phyloP scores from a whole-genome alignment of 2,113 vertebrate genomes.

The Coturnix japonica region DNA sequence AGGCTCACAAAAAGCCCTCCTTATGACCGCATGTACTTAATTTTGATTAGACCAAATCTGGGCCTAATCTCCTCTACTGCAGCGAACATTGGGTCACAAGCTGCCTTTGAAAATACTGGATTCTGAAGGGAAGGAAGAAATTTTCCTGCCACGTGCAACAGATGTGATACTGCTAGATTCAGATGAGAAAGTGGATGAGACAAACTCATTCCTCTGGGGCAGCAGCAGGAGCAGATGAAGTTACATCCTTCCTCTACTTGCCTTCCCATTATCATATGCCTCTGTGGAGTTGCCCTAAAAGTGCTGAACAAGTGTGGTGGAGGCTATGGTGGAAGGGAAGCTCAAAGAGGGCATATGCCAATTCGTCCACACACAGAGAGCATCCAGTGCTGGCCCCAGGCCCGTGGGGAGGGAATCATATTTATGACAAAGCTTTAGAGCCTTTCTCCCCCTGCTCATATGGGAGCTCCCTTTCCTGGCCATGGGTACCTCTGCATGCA shows the following conservation, averaged over 20 bases:
- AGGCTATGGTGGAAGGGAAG: background rate
- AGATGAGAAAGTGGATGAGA: background rate
- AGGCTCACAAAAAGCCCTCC: background rate
- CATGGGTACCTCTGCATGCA: background rate
- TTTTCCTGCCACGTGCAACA: background rate
- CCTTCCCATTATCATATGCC: background rate
- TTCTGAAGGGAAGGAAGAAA: background rate
- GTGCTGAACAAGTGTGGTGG: background rate
- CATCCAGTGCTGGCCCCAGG: background rate
- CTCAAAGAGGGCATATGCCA: background rate
- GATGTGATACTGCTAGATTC: background rate
- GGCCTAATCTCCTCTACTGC: background rate
- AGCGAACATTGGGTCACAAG: background rate
- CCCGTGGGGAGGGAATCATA: background rate
- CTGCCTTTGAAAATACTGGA: background rate
- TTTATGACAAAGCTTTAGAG: background rate
- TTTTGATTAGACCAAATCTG: background rate
- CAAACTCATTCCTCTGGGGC: background rate
- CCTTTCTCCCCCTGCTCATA: rapidly evolving
- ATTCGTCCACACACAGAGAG: background rate
- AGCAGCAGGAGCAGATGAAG: background rate
- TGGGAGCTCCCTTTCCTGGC: background rate
- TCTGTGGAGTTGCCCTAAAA: background rate
- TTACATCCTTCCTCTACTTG: background rate
- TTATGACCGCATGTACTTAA: background rate